These are phyloP conservation scores for Danio kyathit DNA, from an alignment of 2,797 vertebrate genomes.

Conservation along the genomic window DNA sequence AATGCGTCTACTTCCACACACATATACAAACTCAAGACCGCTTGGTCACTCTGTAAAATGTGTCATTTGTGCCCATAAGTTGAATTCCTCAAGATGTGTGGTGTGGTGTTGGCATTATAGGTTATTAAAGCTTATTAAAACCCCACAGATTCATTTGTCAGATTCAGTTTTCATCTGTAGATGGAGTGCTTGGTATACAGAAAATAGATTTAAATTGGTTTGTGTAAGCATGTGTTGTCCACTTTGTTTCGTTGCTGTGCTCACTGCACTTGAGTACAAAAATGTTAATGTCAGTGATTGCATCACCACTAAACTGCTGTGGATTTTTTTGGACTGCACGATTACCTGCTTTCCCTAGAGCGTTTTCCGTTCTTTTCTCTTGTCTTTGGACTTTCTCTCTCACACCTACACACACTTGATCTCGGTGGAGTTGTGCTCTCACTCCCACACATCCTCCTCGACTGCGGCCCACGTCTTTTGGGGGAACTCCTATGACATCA, in stretches of 20 bases:
- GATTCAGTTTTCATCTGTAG: neutral
- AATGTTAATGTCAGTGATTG: slow-evolving; percentile 34
- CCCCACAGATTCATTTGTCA: neutral
- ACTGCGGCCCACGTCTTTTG: slow-evolving; percentile 37
- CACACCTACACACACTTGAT: slow-evolving; percentile 6
- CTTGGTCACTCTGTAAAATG: slow-evolving; percentile 55
- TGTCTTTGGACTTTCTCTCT: slow-evolving; percentile 15
- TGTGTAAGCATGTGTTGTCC: slow-evolving; percentile 57
- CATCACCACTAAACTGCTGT: slow-evolving; percentile 38
- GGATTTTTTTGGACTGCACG: slow-evolving; percentile 31
- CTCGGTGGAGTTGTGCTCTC: neutral
- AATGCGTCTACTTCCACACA: slow-evolving; percentile 42
- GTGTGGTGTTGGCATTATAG: slow-evolving; percentile 45
- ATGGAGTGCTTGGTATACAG: slow-evolving; percentile 44
- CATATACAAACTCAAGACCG: slow-evolving; percentile 42
- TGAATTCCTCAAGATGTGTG: slow-evolving; percentile 64
- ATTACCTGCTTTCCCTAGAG: slow-evolving; percentile 8
- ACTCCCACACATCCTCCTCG: slow-evolving; percentile 18
- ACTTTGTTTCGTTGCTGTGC: slow-evolving; percentile 57
- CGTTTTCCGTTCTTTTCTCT: neutral
- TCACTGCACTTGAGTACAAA: neutral
- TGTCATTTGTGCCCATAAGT: slow-evolving; percentile 63
- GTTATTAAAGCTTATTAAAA: neutral
- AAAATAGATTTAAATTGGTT: neutral
- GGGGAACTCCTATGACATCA: slow-evolving; percentile 72